phyloP scores from a whole-genome alignment of 2,888 invertebrate genomes.

The Ellobium chinense region DNA sequence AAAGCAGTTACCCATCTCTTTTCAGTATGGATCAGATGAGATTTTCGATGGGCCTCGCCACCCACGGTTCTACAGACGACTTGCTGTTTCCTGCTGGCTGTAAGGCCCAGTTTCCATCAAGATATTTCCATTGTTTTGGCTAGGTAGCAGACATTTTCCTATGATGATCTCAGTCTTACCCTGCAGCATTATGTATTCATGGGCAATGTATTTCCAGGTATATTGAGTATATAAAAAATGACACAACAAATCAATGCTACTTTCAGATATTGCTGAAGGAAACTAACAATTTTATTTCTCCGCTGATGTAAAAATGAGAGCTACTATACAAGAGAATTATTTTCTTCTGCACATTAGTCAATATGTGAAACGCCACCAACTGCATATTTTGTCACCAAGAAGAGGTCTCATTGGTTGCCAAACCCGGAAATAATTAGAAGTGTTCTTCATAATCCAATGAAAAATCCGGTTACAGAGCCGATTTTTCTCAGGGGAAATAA shows the following conservation, averaged over 20 bases:
- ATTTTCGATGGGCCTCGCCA: too few relatives aligned
- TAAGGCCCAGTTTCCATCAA: neutral
- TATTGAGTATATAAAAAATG: too few relatives aligned
- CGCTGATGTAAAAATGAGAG: too few relatives aligned
- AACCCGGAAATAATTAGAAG: slow-evolving; percentile 43
- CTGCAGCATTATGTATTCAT: neutral
- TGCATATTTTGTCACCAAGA: neutral
- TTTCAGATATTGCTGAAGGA: too few relatives aligned
- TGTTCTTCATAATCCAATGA: neutral
- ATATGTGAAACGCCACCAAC: neutral
- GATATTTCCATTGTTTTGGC: neutral
- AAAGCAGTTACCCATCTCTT: slow-evolving; percentile 56
- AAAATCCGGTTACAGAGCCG: neutral
- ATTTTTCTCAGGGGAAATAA: neutral
- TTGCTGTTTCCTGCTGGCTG: neutral
- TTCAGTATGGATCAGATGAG: too few relatives aligned
- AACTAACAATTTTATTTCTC: too few relatives aligned
- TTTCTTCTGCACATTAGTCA: slow-evolving; percentile 6
- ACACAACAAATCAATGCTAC: too few relatives aligned
- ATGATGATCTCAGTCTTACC: slow-evolving; percentile 14
- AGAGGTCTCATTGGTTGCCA: slow-evolving; percentile 19
- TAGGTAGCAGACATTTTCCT: slow-evolving; percentile 17
- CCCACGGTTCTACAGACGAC: too few relatives aligned
- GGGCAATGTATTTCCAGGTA: too few relatives aligned
- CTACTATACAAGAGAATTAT: too few relatives aligned